phyloP scores from a whole-genome alignment of 2,888 invertebrate species.

The Cryptocheilus praepositus region DNA sequence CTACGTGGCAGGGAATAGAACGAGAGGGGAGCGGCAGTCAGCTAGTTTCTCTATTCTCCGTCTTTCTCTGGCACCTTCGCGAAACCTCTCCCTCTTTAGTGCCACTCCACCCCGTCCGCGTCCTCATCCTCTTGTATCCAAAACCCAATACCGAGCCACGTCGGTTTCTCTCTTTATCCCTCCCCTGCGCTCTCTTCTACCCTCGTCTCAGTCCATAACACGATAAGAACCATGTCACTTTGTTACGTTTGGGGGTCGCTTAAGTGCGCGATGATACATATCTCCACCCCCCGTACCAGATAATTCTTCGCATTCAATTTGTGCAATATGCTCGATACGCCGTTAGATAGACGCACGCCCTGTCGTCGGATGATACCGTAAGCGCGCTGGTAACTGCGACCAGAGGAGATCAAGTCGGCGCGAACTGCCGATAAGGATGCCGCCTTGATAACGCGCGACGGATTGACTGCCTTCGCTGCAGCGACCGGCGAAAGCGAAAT shows the following conservation, averaged over 20 bases:
- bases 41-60: neutral
- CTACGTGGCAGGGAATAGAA: slow-evolving; percentile 46
- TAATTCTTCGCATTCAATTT: slow-evolving; percentile 69
- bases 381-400: slow-evolving; percentile 14
- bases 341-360: slow-evolving; percentile 23
- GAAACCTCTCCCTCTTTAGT: neutral
- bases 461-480: no score
- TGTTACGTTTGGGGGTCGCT: slow-evolving; percentile 66
- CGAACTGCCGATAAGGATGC: no score
- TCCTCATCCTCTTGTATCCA: neutral
- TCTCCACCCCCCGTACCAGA: slow-evolving; percentile 42
- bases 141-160: neutral
- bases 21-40: slow-evolving; percentile 7
- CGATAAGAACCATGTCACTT: slow-evolving; percentile 74
- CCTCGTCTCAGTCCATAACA: slow-evolving; percentile 59
- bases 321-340: slow-evolving; percentile 54
- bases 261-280: slow-evolving; percentile 68
- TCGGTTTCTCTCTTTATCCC: slow-evolving; percentile 6
- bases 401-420: neutral
- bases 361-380: slow-evolving; percentile 7
- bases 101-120: neutral
- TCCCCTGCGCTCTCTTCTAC: slow-evolving; percentile 13
- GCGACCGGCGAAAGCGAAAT: no score
- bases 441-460: no score
- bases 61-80: slow-evolving; percentile 20